These are phyloP conservation scores for Colius striatus DNA, from an alignment of 2,113 vertebrate species.

Conservation along the genomic window DNA sequence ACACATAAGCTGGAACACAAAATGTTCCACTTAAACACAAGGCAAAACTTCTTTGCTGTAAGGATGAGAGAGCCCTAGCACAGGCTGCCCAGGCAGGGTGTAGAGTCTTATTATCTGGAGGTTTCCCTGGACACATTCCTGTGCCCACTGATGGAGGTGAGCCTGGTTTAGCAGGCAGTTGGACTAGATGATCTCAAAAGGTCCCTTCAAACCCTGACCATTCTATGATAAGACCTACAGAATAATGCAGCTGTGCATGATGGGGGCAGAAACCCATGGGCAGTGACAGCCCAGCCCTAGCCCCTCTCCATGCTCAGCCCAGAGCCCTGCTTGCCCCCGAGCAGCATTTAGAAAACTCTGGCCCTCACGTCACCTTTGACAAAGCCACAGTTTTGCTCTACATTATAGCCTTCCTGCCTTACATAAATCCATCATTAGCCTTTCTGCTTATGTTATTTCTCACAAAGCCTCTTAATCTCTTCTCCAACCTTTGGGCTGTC, in stretches of 20 bases:
- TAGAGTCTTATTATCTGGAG: too few species aligned
- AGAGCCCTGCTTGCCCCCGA: neutral
- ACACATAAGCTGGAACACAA: too few species aligned
- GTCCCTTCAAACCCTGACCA: too few species aligned
- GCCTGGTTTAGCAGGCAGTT: too few species aligned
- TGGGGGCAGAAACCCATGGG: neutral
- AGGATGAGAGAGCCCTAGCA: too few species aligned
- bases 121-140: too few species aligned
- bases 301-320: neutral
- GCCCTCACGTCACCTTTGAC: neutral
- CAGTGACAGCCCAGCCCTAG: neutral
- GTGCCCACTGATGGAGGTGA: too few species aligned
- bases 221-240: neutral
- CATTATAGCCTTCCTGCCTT: neutral
- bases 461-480: slow-evolving; percentile 55
- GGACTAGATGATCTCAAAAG: too few species aligned
- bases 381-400: neutral
- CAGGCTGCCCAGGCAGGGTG: too few species aligned
- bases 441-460: slow-evolving; percentile 43
- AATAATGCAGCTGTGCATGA: fast-evolving
- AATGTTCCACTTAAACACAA: too few species aligned
- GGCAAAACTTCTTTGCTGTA: too few species aligned
- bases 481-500: neutral
- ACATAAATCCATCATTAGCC: slow-evolving; percentile 19
- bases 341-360: neutral